A percentile compares a stretch with the other conserved stretches of the same genome.
Conservation (phyloP, 2,888 invertebrate species). For the Geotrupes spiniger region DNA sequence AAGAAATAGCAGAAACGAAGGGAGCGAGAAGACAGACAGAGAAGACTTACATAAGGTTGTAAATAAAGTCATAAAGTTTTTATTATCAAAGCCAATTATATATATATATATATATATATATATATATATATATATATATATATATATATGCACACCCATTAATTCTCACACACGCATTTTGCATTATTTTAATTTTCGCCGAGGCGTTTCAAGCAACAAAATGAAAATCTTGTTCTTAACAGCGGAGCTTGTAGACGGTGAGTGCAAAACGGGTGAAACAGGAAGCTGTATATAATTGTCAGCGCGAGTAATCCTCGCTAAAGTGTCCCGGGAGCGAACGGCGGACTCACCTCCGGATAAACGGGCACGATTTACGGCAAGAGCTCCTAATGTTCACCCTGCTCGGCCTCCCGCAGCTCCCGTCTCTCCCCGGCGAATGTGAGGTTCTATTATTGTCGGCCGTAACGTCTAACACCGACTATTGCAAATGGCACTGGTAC, state of each 20-base stretch:
- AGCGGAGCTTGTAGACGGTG: conserved; percentile 8
- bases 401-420: conserved; percentile 8
- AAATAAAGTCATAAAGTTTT: no score
- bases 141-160: no score
- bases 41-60: no score
- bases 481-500: conserved; percentile 19
- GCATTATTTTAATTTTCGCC: no score
- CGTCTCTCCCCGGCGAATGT: conserved; percentile 20
- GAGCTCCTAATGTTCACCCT: conserved; percentile 6
- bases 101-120: no score
- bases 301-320: conserved; percentile 58
- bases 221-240: conserved; percentile 1
- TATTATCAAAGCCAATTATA: no score
- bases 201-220: no score
- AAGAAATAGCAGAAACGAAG: no score
- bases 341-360: conserved; percentile 56
- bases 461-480: conserved; percentile 23
- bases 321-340: conserved; percentile 55
- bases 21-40: no score
- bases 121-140: no score
- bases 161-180: no score
- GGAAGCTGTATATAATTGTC: conserved; percentile 53
- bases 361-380: conserved; percentile 58
- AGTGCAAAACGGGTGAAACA: conserved; percentile 26
- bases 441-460: conserved; percentile 25